Percentiles rank a stretch among this genome's conserved stretches.
phyloP scores from a whole-genome alignment of 2,888 invertebrate species.

The Dryobota labecula region DNA sequence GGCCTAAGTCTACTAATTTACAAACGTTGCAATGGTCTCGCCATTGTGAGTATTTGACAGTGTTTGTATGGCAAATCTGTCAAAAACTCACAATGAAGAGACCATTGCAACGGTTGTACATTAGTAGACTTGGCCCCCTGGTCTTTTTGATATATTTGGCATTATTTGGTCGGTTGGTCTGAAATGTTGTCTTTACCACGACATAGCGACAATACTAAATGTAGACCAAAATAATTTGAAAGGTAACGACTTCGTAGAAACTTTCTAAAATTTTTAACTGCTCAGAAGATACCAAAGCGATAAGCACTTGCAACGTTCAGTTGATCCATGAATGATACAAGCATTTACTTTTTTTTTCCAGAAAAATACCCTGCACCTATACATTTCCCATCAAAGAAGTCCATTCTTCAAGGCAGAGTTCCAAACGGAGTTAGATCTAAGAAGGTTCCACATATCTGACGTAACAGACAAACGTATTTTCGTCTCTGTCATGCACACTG shows the following conservation, averaged over 20 bases:
- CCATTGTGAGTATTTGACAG: no score
- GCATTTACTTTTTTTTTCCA: constrained; percentile 68
- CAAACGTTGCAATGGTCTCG: no score
- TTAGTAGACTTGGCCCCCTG: no score
- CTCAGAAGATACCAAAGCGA: neutral
- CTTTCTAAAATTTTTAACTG: neutral
- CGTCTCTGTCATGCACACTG: constrained; percentile 95
- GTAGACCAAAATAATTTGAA: neutral
- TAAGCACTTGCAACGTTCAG: neutral
- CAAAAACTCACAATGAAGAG: no score
- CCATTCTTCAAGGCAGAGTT: constrained; percentile 94
- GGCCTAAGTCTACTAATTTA: no score
- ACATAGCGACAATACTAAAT: neutral
- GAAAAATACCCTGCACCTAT: constrained; percentile 91
- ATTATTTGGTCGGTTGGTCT: neutral
- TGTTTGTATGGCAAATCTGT: no score
- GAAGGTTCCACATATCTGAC: constrained; percentile 95
- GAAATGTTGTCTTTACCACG: neutral
- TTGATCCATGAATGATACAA: neutral
- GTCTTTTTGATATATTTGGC: neutral
- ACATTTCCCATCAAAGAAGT: constrained; percentile 94
- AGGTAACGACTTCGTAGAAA: neutral
- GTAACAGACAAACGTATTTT: constrained; percentile 95
- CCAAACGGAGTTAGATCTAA: constrained; percentile 92
- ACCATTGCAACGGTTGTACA: no score